Percentiles rank a stretch among this genome's conserved stretches.
These are phyloP conservation scores for Whitmania pigra DNA, from an alignment of 1,140 invertebrate species.

Conservation along the genomic window DNA sequence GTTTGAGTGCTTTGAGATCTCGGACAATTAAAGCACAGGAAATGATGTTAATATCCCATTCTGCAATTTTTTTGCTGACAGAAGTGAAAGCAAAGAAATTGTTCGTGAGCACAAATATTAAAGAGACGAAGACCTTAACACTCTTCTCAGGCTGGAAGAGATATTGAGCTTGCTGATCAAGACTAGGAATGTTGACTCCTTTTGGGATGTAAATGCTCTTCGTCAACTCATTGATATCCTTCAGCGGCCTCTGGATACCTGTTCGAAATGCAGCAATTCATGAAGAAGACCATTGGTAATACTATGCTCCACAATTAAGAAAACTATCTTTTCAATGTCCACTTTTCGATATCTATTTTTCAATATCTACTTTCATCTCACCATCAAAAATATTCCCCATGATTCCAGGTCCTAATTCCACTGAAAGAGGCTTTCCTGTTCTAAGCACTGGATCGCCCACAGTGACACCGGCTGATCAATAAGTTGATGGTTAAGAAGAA, in stretches of 20 bases:
- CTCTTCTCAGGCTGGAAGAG: conserved; percentile 73
- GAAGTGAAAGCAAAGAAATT: not conserved
- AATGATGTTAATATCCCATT: too few species aligned
- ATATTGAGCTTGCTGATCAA: conserved; percentile 73
- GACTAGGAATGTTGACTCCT: conserved; percentile 81
- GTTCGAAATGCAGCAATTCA: conserved; percentile 22
- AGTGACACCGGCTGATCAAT: conserved; percentile 69
- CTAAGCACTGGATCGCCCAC: conserved; percentile 95
- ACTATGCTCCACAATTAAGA: not conserved
- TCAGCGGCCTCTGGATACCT: conserved; percentile 86
- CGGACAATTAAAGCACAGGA: too few species aligned
- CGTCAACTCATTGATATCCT: conserved; percentile 86
- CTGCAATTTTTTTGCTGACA: too few species aligned
- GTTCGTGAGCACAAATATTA: not conserved
- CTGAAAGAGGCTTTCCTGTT: conserved; percentile 93
- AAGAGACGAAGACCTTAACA: conserved; percentile 55
- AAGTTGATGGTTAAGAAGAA: conserved; percentile 24
- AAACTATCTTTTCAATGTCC: not conserved
- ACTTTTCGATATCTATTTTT: too few species aligned
- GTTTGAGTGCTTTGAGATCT: too few species aligned
- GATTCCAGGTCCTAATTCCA: conserved; percentile 97
- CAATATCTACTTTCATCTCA: conserved; percentile 29
- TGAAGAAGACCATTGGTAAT: not conserved
- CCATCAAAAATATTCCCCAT: conserved; percentile 98
- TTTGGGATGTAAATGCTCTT: conserved; percentile 98